These are phyloP conservation scores for Bufo gargarizans DNA, from an alignment of 2,113 vertebrate genomes.

Conservation along the genomic window DNA sequence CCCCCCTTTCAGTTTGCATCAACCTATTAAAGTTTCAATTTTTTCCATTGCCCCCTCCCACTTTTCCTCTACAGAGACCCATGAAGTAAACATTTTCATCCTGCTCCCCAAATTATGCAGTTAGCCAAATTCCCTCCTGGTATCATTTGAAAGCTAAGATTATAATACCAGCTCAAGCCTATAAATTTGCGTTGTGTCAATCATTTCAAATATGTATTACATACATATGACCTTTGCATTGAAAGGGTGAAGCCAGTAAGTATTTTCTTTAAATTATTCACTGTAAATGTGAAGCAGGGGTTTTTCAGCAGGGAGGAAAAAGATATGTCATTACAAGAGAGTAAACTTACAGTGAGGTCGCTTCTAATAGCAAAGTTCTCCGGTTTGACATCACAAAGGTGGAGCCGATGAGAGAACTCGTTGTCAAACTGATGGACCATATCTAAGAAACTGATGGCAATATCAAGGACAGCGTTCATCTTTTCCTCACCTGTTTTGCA, in stretches of 20 bases:
- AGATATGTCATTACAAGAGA: background rate
- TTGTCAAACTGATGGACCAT: constrained; percentile 92
- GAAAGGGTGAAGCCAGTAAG: background rate
- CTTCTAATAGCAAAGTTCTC: constrained; percentile 96
- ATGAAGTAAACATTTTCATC: background rate
- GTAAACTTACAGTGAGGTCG: constrained; percentile 87
- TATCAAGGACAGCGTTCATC: constrained; percentile 71
- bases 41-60: too few species aligned
- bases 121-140: background rate
- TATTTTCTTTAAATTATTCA: background rate
- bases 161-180: background rate
- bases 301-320: background rate
- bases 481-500: constrained; percentile 62
- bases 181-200: background rate
- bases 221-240: background rate
- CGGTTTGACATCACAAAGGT: constrained; percentile 95
- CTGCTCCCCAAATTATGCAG: background rate
- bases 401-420: constrained; percentile 90
- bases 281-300: background rate
- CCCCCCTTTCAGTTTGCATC: too few species aligned
- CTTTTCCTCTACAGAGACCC: background rate
- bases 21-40: too few species aligned
- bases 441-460: constrained; percentile 94
- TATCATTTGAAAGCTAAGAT: background rate
- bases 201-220: background rate